Base-by-base conservation (phyloP, 2,797 vertebrate species). In the Babyrousa celebensis region DNA sequence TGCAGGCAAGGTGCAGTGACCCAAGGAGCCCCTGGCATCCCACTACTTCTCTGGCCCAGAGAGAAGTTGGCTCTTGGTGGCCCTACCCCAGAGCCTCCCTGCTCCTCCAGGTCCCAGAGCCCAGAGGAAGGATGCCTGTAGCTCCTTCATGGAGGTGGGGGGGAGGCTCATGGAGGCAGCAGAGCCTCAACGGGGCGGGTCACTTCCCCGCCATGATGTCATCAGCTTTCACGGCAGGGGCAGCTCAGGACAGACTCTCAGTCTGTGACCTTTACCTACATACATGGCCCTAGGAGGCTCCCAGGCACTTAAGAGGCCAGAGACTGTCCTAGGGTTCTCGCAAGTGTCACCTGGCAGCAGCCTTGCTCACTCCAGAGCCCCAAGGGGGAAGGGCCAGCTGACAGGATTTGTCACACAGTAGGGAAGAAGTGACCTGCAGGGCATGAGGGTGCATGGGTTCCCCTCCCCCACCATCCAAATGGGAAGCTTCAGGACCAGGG, bases 1-100 rank as follows among this genome's bases (percentile, higher is more conserved):
- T 36, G 36, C 36, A 36, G 36, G 36, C 99, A 99, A 98, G 85
- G 99, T 99, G 98, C 99, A 99, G 98, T 99, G 99, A 98, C 99
- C 99, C 99, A 17, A 98, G 6, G 99, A 99, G 95, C 98, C 98
- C 99, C 99, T 1, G 99, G 99, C 7, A 99, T 99, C 85, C 99
- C 99, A 56, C 98, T 98, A 78, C 99, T 99, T 99, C 98, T 99
- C 91, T 99, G 99, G 96, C 99, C 99, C 99, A 7, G 97, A 60
- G 63, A 95, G 95, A 60, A 89, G 0, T 0, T 63, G 8, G 25
- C 67, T 70, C 58, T 12, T 12, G 12, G 20, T 5, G 29, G 18
- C 20, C 23, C 18, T 15, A 29, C 6, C 40, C 16, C 32, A 25
- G 63, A 8, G 27, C 12, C 52, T 58, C 27, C 71, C 10, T 14